Evolutionary conservation across 2,113 vertebrate genomes (phyloP), one percentile per base, ranked within the genome.

Genomic region (Sinocyclocheilus anshuiensis): DNA sequence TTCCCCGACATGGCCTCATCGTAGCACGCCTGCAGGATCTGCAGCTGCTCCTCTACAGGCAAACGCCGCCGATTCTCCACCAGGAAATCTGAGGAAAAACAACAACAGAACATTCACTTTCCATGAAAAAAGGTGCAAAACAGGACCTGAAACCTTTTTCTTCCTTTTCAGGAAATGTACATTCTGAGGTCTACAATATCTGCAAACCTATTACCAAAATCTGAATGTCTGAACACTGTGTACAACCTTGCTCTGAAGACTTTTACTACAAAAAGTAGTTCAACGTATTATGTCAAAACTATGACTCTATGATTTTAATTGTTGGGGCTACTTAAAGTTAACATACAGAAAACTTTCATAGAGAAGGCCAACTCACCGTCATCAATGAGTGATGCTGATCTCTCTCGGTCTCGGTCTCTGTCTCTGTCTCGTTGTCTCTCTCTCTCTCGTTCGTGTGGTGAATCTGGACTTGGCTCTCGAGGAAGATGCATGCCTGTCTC

Each of bases 401-500:
- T 87, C 24, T 95, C 94, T 89, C 88, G 45, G 12, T 33, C 29
- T 33, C 29, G 29, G 29, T 33, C 29, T 29, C 29, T 0, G 29
- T 90, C 89, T n/a, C 77, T 93, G 59, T 95, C 94, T 0, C 91
- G 12, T 0, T 92, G 91, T 1, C 92, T 12, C 0, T 94, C 93
- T 7, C 94, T 72, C 55, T 95, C 94, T 18, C 91, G 88, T 11
- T 95, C 94, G 0, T 91, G 92, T 0, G 92, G 94, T 4, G 89
- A 91, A 9, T 99, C 97, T 20, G 96, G 96, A 8, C 96, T 94
- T 6, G 96, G 93, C 18, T 95, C 96, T 86, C 97, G 95, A 1
- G 95, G 97, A 84, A 99, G 96, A 88, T 99, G 98, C 96, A 99
- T 93, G 90, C 98, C 98, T 0, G 97, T 96, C 91, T 99, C 98